These are phyloP conservation scores for Athalia circularis DNA, from an alignment of 2,888 invertebrate species.

Conservation along the genomic window DNA sequence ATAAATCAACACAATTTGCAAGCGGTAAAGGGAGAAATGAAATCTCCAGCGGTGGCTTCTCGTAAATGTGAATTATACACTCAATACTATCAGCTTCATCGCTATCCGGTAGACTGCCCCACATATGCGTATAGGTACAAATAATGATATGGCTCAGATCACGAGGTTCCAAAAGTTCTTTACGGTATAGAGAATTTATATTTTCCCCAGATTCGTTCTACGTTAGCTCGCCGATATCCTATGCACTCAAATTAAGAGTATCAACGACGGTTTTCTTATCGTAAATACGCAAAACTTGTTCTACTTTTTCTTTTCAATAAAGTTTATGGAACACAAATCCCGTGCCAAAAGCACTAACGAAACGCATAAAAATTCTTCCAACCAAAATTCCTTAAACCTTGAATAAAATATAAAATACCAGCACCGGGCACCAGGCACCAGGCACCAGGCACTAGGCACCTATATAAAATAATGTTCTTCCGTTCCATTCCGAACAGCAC, in stretches of 20 bases:
- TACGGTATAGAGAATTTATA: slow-evolving; percentile 31
- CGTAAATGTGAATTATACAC: slow-evolving; percentile 47
- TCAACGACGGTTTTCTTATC: slow-evolving; percentile 22
- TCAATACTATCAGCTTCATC: slow-evolving; percentile 46
- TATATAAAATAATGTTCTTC: background rate
- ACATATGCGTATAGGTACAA: slow-evolving; percentile 39
- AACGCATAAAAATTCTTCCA: slow-evolving; percentile 26
- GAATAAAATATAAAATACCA: background rate
- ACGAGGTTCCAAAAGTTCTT: slow-evolving; percentile 6
- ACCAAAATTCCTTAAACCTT: no score
- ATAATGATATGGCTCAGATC: slow-evolving; percentile 42
- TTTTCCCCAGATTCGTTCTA: slow-evolving; percentile 35
- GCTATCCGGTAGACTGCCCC: slow-evolving; percentile 45
- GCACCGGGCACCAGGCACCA: no score
- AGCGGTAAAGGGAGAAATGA: slow-evolving; percentile 23
- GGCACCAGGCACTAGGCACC: no score
- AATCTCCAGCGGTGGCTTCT: slow-evolving; percentile 37
- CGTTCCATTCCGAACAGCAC: no score
- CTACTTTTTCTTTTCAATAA: slow-evolving; percentile 7
- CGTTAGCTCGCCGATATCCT: slow-evolving; percentile 27
- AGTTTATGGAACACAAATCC: background rate
- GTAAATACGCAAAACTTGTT: slow-evolving; percentile 5
- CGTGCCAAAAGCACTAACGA: slow-evolving; percentile 33
- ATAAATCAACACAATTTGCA: slow-evolving; percentile 37
- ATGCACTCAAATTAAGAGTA: slow-evolving; percentile 30